phyloP scores from a whole-genome alignment of 2,113 vertebrate genomes.

The Cinclus cinclus region DNA sequence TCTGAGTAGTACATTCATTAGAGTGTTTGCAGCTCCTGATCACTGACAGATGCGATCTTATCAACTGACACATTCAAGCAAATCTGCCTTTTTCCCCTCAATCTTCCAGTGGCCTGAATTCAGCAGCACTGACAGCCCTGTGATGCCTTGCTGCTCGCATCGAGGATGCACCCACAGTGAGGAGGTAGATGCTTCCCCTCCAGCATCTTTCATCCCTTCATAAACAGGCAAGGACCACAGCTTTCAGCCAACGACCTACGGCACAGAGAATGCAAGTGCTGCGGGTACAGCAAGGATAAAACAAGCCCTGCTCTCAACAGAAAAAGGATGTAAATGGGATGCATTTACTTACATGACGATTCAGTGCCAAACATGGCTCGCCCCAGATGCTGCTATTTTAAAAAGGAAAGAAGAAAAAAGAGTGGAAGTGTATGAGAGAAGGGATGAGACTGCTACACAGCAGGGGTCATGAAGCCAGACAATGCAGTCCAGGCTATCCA shows the following conservation, averaged over 20 bases:
- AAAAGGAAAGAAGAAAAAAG: conserved; percentile 63
- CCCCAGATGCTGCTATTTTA: conserved; percentile 84
- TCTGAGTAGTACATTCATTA: not conserved
- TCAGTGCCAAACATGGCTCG: conserved; percentile 99
- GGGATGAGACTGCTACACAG: conserved; percentile 90
- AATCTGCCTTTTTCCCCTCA: conserved; percentile 7
- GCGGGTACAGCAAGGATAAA: not conserved
- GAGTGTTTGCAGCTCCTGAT: not conserved
- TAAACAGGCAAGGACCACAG: conserved; percentile 28
- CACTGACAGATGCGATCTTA: conserved; percentile 45
- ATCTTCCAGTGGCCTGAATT: conserved; percentile 47
- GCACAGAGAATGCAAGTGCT: not conserved
- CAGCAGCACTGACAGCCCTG: conserved; percentile 47
- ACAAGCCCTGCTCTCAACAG: conserved; percentile 46
- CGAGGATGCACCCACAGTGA: conserved; percentile 33
- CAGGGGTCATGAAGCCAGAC: conserved; percentile 92
- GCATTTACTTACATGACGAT: conserved; percentile 95
- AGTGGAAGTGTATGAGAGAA: conserved; percentile 62
- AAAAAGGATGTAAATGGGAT: conserved; percentile 62
- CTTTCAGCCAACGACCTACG: conserved; percentile 15
- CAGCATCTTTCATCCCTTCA: not conserved
- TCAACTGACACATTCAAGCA: conserved; percentile 42
- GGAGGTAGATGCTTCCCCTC: conserved; percentile 11
- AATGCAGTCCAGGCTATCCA: conserved; percentile 87
- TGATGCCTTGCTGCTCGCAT: not conserved